phyloP scores from a whole-genome alignment of 53 echinoderm and acorn worm genomes.

The Crossaster papposus region DNA sequence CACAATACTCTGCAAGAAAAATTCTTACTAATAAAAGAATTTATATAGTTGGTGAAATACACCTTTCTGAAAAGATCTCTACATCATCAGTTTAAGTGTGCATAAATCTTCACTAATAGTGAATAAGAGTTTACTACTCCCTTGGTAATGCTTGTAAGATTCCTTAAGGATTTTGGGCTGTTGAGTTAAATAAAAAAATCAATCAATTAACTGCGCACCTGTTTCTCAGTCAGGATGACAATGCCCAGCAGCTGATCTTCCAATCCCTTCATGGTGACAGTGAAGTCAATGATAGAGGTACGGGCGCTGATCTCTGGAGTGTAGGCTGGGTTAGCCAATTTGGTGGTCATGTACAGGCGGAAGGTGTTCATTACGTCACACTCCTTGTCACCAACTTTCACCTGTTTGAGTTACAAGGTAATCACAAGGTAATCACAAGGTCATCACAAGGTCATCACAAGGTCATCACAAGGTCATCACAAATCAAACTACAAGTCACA shows the following conservation, averaged over 20 bases:
- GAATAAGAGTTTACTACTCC: too few relatives aligned
- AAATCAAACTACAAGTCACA: too few relatives aligned
- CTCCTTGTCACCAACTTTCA: constrained; percentile 99
- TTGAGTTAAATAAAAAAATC: background rate
- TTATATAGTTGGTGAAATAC: too few relatives aligned
- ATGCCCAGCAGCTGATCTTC: constrained; percentile 98
- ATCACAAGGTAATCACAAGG: too few relatives aligned
- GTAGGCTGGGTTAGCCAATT: constrained; percentile 97
- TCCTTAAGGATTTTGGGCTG: too few relatives aligned
- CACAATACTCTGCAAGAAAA: background rate
- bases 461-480: too few relatives aligned
- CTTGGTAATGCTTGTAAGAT: too few relatives aligned
- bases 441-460: too few relatives aligned
- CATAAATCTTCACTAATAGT: too few relatives aligned
- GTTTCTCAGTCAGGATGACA: constrained; percentile 98
- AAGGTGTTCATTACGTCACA: constrained; percentile 89
- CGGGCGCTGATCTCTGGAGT: constrained; percentile 96
- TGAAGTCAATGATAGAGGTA: constrained; percentile 97
- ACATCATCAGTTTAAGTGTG: too few relatives aligned
- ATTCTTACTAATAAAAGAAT: background rate
- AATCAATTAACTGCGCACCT: constrained; percentile 60
- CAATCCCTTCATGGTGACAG: constrained; percentile 98
- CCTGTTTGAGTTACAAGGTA: constrained; percentile 43
- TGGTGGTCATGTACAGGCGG: constrained; percentile 95
- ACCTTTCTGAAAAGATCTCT: too few relatives aligned